These are phyloP conservation scores for Carettochelys insculpta DNA, from an alignment of 2,113 vertebrate genomes.

Conservation along the genomic window DNA sequence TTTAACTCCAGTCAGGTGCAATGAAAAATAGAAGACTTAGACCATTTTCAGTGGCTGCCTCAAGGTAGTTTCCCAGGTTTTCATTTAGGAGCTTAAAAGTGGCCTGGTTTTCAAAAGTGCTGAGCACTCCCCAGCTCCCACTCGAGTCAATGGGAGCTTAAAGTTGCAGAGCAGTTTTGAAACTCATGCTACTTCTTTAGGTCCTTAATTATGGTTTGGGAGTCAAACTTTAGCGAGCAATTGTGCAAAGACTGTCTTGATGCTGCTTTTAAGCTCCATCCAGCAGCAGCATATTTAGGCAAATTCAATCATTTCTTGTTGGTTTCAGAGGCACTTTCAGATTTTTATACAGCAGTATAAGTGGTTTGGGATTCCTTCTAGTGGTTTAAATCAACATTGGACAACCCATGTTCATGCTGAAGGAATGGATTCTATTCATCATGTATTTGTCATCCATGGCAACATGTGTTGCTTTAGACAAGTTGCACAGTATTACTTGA, in stretches of 20 bases:
- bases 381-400: not conserved
- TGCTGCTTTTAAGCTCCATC: not conserved
- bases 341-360: slow-evolving; percentile 1
- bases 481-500: not conserved
- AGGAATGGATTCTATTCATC: not conserved
- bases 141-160: not conserved
- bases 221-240: fast-evolving
- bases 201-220: not conserved
- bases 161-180: not conserved
- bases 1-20: not conserved
- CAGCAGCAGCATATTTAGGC: not conserved
- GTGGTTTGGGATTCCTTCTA: not conserved
- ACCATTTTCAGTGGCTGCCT: not conserved
- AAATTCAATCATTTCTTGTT: not conserved
- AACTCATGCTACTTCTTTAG: not conserved
- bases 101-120: not conserved
- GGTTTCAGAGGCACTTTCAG: not conserved
- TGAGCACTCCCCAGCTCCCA: not conserved
- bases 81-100: not conserved
- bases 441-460: not conserved
- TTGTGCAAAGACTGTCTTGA: not conserved
- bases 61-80: not conserved
- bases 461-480: slow-evolving; percentile 13
- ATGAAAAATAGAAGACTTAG: not conserved
- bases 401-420: not conserved